A percentile compares a stretch with the other conserved stretches of the same genome.
phyloP scores from a whole-genome alignment of 1,140 invertebrate genomes.

The Rhizoglyphus robini region DNA sequence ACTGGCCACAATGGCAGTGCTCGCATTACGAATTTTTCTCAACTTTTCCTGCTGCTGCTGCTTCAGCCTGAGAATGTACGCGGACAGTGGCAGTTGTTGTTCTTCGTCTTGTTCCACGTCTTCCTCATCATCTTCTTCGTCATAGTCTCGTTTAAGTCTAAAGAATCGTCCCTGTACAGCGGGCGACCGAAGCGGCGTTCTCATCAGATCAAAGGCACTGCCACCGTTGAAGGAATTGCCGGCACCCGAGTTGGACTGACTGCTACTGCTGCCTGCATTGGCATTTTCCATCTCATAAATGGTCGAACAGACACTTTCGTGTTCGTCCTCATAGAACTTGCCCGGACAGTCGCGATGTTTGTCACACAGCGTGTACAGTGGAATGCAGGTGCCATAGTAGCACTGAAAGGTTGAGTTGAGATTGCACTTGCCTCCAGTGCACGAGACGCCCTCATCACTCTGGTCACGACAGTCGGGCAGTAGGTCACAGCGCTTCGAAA shows the following conservation, averaged over 20 bases:
- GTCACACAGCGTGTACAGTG: conserved; percentile 28
- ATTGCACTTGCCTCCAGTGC: conserved; percentile 25
- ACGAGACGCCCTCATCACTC: conserved; percentile 22
- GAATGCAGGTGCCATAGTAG: conserved; percentile 31
- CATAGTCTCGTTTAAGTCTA: not conserved
- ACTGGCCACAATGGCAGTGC: not conserved
- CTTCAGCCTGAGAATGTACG: not conserved
- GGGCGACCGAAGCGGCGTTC: not conserved
- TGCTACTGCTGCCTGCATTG: not conserved
- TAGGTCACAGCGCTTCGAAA: conserved; percentile 25
- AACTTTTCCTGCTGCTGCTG: not conserved
- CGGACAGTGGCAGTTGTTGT: not conserved
- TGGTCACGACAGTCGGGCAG: conserved; percentile 23
- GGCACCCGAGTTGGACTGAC: not conserved
- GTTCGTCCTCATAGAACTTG: conserved; percentile 31
- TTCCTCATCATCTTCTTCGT: not conserved
- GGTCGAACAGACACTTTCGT: conserved; percentile 24
- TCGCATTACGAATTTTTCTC: not conserved
- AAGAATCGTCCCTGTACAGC: not conserved
- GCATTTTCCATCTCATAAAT: not conserved
- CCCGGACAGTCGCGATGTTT: conserved; percentile 29
- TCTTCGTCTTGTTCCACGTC: not conserved
- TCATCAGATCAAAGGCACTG: not conserved
- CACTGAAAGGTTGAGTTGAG: conserved; percentile 29
- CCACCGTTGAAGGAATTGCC: not conserved